Conservation (phyloP, 2,113 vertebrate genomes). For the Nettapus auritus region DNA sequence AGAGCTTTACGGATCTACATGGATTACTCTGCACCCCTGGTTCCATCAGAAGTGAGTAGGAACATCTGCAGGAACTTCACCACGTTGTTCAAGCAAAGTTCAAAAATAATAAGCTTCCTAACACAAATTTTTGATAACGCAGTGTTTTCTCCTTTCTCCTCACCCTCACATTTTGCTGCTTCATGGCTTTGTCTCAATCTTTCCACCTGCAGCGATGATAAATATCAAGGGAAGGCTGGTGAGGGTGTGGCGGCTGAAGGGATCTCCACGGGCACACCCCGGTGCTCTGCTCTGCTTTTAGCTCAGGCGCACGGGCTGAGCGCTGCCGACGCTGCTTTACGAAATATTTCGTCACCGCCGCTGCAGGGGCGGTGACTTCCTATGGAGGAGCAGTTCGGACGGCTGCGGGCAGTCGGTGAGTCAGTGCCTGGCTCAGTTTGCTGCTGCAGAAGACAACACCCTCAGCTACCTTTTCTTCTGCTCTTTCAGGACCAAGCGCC, state of each 20-base stretch:
- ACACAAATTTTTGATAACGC: not conserved
- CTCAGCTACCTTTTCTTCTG: not conserved
- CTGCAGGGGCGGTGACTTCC: not conserved
- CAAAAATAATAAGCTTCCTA: not conserved
- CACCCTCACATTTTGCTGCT: not conserved
- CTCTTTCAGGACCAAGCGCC: fast-evolving
- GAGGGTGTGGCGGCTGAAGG: not conserved
- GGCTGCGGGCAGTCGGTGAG: not conserved
- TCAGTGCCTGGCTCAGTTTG: not conserved
- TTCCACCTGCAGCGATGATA: not conserved
- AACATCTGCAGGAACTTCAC: not conserved
- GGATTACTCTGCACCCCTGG: not conserved
- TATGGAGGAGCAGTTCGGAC: not conserved
- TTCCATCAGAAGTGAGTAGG: not conserved
- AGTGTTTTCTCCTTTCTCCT: not conserved
- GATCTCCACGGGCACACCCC: not conserved
- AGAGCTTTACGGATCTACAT: not conserved
- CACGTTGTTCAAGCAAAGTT: not conserved
- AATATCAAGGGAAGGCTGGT: not conserved
- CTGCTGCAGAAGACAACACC: not conserved
- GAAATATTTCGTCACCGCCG: not conserved
- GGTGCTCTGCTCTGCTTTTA: not conserved
- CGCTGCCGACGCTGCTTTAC: not conserved
- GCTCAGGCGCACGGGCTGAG: fast-evolving
- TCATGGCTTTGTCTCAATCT: not conserved